Percentiles rank a stretch among this genome's conserved stretches.
Conservation (phyloP, 1,140 invertebrate species). For the Olivierus martensii region DNA sequence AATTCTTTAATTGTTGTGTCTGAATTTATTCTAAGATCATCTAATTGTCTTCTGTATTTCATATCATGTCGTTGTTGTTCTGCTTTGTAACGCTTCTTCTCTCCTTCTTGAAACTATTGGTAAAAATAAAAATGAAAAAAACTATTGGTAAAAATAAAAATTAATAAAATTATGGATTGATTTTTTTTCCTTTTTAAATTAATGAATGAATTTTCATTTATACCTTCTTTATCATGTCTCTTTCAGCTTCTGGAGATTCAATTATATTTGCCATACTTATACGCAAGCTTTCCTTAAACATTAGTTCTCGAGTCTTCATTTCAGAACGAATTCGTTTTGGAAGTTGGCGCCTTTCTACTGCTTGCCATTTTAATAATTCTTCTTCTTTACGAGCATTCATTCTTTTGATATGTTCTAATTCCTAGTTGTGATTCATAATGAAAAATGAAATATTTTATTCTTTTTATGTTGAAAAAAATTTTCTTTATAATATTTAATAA, state of each 20-base stretch:
- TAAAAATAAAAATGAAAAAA: no score
- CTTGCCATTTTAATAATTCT: slow-evolving; percentile 77
- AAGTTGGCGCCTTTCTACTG: slow-evolving; percentile 72
- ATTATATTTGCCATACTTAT: slow-evolving; percentile 26
- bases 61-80: slow-evolving; percentile 83
- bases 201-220: background rate
- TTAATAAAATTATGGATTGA: no score
- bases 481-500: background rate
- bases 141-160: no score
- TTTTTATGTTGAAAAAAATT: no score
- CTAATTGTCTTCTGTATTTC: slow-evolving; percentile 84
- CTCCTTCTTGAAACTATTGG: slow-evolving; percentile 84
- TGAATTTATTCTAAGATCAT: slow-evolving; percentile 74
- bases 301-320: slow-evolving; percentile 87
- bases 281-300: slow-evolving; percentile 52
- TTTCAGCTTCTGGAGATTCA: slow-evolving; percentile 56
- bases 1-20: slow-evolving; percentile 64
- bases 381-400: slow-evolving; percentile 64
- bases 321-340: slow-evolving; percentile 86
- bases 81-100: slow-evolving; percentile 86
- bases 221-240: slow-evolving; percentile 59
- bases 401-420: slow-evolving; percentile 70
- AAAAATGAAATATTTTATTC: slow-evolving; percentile 30
- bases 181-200: background rate
- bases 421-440: slow-evolving; percentile 39